Evolutionary conservation across 2,797 vertebrate species (phyloP), one percentile per base, ranked within the genome.

Genomic region (Myotis myotis): DNA sequence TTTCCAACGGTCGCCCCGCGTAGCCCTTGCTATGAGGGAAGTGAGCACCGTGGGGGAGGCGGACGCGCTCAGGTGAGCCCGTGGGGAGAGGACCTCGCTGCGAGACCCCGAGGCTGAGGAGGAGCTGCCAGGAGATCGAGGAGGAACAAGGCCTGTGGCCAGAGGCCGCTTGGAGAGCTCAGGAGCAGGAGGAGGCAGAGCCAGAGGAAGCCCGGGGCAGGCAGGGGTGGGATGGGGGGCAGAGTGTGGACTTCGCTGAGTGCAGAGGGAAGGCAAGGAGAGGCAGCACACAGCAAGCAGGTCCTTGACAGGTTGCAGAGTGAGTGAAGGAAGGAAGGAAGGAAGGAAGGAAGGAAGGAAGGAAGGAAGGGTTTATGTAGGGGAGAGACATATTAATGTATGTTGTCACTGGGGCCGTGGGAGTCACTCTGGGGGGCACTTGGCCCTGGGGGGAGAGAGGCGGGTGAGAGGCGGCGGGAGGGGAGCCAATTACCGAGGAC

Each of bases 401-500:
- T 30, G 57, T 6, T 62, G 30, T 70, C n/a, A 16, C 12, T 49
- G 88, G 51, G 49, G 28, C 66, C 4, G 0, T 13, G 44, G 38
- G 25, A 20, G 16, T 41, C 6, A 17, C 28, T 87, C 20, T 8
- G 53, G 49, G 72, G 38, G 6, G 15, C 41, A 28, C 1, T 22
- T 8, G 89, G 49, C 47, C 75, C 70, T 41, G 41, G 36, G 4
- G 10, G 8, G 64, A 44, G 23, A n/a, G 51, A 47, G 8, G 22
- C 0, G 0, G 3, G 36, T 10, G 25, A 19, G n/a, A 16, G 10
- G 5, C n/a, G 1, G 0, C 1, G 17, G 33, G 8, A 38, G 78
- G 33, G 74, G 71, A 79, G 60, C 28, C 28, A 12, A 96, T 98
- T 98, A 99, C 99, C 96, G 97, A 96, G 85, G 98, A 98, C 91